Conservation (phyloP, 2,113 vertebrate genomes). For the Eolophus roseicapilla region DNA sequence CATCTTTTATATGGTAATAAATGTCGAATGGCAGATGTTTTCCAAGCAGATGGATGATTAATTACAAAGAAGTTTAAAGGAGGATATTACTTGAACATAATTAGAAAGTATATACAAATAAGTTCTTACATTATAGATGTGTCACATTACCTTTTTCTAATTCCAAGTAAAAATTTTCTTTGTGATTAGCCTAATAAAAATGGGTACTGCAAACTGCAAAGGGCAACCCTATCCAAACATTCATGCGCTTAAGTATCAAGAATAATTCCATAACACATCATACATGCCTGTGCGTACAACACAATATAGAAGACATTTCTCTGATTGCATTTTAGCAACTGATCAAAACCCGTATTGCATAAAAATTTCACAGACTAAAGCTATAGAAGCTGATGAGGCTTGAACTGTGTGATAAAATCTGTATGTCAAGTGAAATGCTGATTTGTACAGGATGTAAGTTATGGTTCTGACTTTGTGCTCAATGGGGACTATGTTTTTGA, state of each 20-base stretch:
- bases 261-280: background rate
- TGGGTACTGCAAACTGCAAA: background rate
- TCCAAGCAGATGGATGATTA: background rate
- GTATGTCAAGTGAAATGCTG: background rate
- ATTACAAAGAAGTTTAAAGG: background rate
- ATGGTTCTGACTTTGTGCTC: background rate
- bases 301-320: background rate
- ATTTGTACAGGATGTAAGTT: background rate
- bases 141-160: background rate
- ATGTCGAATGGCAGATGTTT: slow-evolving; percentile 55
- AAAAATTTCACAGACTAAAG: background rate
- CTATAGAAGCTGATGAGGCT: background rate
- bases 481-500: background rate
- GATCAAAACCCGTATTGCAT: background rate
- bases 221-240: background rate
- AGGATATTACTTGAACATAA: background rate
- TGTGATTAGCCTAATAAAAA: background rate
- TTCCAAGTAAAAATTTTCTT: background rate
- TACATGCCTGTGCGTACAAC: background rate
- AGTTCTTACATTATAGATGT: background rate
- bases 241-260: background rate
- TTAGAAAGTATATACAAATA: background rate
- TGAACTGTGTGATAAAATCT: background rate
- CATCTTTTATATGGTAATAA: slow-evolving; percentile 21
- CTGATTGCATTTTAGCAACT: background rate